Percentiles rank a stretch among this genome's conserved stretches.
Evolutionary conservation across 2,113 vertebrate genomes (phyloP).

Genomic region (Anhinga anhinga): DNA sequence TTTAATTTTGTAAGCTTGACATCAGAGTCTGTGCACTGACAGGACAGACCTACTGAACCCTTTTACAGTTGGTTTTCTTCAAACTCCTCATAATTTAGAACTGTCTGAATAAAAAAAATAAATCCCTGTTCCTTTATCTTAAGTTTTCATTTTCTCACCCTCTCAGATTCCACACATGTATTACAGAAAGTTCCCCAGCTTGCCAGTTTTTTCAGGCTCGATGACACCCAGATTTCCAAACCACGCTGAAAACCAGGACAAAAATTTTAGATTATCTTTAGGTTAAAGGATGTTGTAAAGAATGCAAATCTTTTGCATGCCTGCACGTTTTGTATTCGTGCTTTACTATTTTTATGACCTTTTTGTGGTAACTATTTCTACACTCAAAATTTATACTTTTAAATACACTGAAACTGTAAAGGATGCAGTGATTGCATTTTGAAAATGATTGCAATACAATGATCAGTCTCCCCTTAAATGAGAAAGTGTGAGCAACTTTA

Average conservation of each 20-base stretch:
- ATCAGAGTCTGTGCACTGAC: background rate
- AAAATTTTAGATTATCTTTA: background rate
- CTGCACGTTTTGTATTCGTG: background rate
- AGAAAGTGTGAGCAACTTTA: background rate
- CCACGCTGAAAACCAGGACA: background rate
- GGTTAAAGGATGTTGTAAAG: background rate
- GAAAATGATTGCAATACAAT: background rate
- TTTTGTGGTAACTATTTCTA: background rate
- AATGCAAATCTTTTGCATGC: background rate
- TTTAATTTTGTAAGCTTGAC: background rate
- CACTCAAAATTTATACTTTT: background rate
- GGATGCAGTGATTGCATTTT: background rate
- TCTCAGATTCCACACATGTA: background rate
- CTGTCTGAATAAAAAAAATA: background rate
- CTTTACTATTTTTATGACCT: background rate
- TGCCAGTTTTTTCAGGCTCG: background rate
- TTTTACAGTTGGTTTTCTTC: background rate
- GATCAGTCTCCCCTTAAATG: background rate
- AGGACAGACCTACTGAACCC: background rate
- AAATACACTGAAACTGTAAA: background rate
- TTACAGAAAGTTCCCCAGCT: background rate
- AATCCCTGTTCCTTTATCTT: background rate
- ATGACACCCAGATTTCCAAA: background rate
- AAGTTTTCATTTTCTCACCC: background rate
- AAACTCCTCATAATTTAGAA: background rate